Base-by-base conservation (phyloP, 2,113 vertebrate genomes). In the Bujurquina vittata region DNA sequence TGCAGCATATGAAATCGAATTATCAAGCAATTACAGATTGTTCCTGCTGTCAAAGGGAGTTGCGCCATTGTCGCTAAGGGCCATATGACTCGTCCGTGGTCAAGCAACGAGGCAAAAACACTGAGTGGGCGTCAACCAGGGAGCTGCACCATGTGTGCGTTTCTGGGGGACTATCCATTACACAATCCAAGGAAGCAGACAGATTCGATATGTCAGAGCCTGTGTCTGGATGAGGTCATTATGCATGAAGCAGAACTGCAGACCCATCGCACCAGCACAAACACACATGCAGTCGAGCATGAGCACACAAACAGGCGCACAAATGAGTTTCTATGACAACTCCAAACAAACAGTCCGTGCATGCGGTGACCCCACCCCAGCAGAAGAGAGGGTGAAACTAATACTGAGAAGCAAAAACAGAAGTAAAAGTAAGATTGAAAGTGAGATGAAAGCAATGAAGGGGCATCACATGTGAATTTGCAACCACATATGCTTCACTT, bases 311-410 rank as follows among this genome's bases (percentile, higher is more conserved):
- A 86, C 76, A 87, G 75, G 37, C 84, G 33, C 82, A 89, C 65
- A 31, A 31, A 87, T 22, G 3, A 26, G 90, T 94, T 92, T 84
- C 95, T 73, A 93, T 85, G 58, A 93, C 80, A 87, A 95, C 90
- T 46, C 61, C 83, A 95, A 94, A 94, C 94, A 95, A 96, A 95
- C 93, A 95, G 59, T 65, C 76, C 1, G 55, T 40, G 79, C 63
- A 86, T 87, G 84, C 56, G 77, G 60, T 77, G 84, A 89, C 88
- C 92, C 89, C 88, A 89, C 93, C 91, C 92, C 29, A 5, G 31
- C 52, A 86, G 79, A 79, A 83, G 88, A 83, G 11, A 83, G 43
- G 61, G 35, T 87, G 78, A 83, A 83, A 85, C 69, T 5, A 15
- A 84, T 55, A 49, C 4, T 33, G 40, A 9, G 46, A 77, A 52